phyloP scores from a whole-genome alignment of 1,140 invertebrate species.

The Acromyrmex heyeri region DNA sequence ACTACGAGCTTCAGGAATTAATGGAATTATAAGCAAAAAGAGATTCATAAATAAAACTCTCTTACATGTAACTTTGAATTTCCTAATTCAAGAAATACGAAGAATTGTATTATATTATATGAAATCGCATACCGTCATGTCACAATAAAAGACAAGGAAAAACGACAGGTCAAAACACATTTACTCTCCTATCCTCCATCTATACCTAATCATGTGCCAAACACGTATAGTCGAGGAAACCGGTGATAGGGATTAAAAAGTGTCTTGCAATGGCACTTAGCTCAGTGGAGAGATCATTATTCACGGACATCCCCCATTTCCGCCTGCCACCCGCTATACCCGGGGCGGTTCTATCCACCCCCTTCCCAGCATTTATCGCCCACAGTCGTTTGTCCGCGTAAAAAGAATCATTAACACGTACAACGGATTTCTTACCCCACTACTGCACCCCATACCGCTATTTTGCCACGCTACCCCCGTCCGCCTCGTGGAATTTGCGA shows the following conservation, averaged over 20 bases:
- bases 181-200: neutral
- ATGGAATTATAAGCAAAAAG: neutral
- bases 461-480: constrained; percentile 5
- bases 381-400: constrained; percentile 72
- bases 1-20: neutral
- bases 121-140: neutral
- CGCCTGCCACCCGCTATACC: neutral
- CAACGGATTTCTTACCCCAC: constrained; percentile 69
- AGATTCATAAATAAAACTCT: constrained; percentile 7
- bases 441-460: neutral
- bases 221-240: neutral
- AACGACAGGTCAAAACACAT: neutral
- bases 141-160: neutral
- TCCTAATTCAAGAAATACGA: neutral
- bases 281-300: constrained; percentile 60
- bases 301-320: constrained; percentile 53
- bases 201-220: neutral
- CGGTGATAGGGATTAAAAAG: constrained; percentile 51
- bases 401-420: constrained; percentile 77
- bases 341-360: neutral
- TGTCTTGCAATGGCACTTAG: constrained; percentile 26
- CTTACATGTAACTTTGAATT: constrained; percentile 8
- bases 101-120: neutral
- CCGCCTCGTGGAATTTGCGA: constrained; percentile 21
- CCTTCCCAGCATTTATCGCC: constrained; percentile 62